phyloP scores from a whole-genome alignment of 2,797 vertebrate species.

The Kryptopterus vitreolus region DNA sequence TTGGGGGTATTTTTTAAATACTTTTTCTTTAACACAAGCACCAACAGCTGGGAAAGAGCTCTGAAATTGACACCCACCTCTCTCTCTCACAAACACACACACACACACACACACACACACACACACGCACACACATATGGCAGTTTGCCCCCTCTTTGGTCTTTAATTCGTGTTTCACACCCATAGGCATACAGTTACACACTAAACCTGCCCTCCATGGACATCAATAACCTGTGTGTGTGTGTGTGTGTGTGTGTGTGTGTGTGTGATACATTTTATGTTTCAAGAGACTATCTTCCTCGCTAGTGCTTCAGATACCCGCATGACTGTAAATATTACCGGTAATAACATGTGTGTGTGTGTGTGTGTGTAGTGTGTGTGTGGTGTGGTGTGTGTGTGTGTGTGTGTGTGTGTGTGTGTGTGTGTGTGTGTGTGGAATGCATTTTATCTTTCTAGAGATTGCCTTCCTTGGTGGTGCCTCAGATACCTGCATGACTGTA shows the following conservation, averaged over 20 bases:
- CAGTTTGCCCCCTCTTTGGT: background rate
- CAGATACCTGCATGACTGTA: background rate
- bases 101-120: conserved; percentile 7
- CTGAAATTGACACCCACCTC: background rate
- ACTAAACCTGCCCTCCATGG: background rate
- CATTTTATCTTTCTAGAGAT: conserved; percentile 14
- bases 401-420: background rate
- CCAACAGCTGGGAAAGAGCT: background rate
- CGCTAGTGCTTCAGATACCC: too few species aligned
- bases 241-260: background rate
- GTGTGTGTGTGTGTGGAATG: background rate
- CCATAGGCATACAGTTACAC: conserved; percentile 4
- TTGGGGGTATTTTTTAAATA: background rate
- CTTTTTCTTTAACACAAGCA: background rate
- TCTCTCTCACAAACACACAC: background rate
- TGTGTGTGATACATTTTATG: background rate
- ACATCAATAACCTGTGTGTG: background rate
- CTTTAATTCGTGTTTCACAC: conserved; percentile 9
- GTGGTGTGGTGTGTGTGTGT: background rate
- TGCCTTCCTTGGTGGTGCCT: background rate
- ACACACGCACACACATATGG: background rate
- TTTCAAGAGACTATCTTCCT: too few species aligned
- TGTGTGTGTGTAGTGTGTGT: background rate
- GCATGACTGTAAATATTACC: too few species aligned
- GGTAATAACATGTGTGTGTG: too few species aligned